These are phyloP conservation scores for Pelodytes ibericus DNA, from an alignment of 2,797 vertebrate genomes.

Conservation along the genomic window DNA sequence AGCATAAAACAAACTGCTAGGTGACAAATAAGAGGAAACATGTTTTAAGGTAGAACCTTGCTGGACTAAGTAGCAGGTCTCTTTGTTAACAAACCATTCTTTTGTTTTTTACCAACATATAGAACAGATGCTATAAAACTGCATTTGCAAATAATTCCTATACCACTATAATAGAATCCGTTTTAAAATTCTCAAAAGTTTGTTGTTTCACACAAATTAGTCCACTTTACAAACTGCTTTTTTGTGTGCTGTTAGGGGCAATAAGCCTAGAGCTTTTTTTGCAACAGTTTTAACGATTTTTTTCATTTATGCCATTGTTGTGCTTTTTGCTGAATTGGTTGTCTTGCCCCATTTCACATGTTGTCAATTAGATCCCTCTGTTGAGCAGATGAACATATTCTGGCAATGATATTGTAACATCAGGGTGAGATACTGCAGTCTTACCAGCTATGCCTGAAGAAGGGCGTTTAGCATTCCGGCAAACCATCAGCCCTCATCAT, in stretches of 20 bases:
- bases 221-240: not conserved
- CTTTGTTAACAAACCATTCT: too few species aligned
- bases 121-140: too few species aligned
- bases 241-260: not conserved
- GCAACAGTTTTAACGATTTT: not conserved
- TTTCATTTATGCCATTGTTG: not conserved
- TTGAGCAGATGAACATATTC: constrained; percentile 20
- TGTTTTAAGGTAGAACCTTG: too few species aligned
- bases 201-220: not conserved
- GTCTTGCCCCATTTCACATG: constrained; percentile 16
- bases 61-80: too few species aligned
- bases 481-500: not conserved
- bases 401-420: not conserved
- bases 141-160: too few species aligned
- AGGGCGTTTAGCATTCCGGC: not conserved
- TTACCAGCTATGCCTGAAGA: not conserved
- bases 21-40: too few species aligned
- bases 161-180: too few species aligned
- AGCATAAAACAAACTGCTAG: too few species aligned
- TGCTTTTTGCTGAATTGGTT: constrained; percentile 30
- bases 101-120: too few species aligned
- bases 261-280: not conserved
- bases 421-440: not conserved
- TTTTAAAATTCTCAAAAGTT: not conserved
- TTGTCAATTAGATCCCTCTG: constrained; percentile 14